Base-by-base conservation (phyloP, 2,797 vertebrate genomes). In the Cichlasoma orientale region DNA sequence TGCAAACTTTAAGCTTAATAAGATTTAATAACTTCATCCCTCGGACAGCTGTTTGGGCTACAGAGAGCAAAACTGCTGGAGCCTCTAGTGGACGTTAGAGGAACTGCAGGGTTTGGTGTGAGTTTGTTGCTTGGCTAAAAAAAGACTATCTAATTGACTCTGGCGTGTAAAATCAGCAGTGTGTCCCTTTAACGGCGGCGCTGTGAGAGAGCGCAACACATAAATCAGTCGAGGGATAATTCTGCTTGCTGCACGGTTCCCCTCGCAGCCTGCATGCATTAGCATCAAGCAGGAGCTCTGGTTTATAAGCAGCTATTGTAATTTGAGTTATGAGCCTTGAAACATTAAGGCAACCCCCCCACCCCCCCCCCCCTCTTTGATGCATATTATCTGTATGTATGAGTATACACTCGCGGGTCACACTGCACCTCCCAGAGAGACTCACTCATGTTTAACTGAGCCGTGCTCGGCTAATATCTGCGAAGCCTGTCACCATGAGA, bases 341-440 rank as follows among this genome's bases (percentile, higher is more conserved):
- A 72, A 78, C 11, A 57, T 38, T 36, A 27, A 41, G 44, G 70
- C 69, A 25, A 44, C 36, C 44, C 5, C 41, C 44, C 68, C 18
- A 5, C 41, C 31, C 6, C n/a, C n/a, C n/a, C n/a, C 2, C 77
- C 61, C 77, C 69, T 69, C 82, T 79, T 75, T 84, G 82, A 82
- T 79, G 77, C 72, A 82, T 44, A 77, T 83, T 78, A 83, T 89
- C 83, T 88, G 56, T 84, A 85, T 84, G 84, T 78, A 79, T 79
- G 82, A 83, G 74, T 61, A 50, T 79, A 87, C 84, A 88, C 87
- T 90, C 90, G 79, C 79, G 11, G 85, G 82, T 68, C 74, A 83
- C 33, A 61, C 52, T 79, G 63, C 79, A 80, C 83, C 85, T 91
- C 83, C 88, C 80, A 57, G 74, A 82, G 80, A 75, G 77, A 72